Evolutionary conservation across 2,113 vertebrate genomes (phyloP), one percentile per base, ranked within the genome.

Genomic region (Ariopsis seemanni): DNA sequence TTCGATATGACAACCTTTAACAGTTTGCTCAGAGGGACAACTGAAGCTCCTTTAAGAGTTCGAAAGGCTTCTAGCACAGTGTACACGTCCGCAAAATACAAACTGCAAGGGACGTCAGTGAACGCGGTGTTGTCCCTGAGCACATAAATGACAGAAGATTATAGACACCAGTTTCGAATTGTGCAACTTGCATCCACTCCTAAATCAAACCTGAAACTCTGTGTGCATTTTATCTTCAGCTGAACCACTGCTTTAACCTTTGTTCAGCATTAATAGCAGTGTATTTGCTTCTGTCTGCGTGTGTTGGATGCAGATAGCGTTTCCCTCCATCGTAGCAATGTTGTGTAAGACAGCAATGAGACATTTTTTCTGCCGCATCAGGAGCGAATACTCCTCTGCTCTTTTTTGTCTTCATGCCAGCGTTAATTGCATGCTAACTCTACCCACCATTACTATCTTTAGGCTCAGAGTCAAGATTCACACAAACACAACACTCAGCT

Each of bases 391-490:
- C 53, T 34, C 25, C 48, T 67, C 57, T 69, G 80, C 75, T 86
- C 62, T 74, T 84, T 86, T 86, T 87, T 89, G 86, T 89, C 85
- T 87, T 65, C 10, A 15, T 72, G 81, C 75, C 83, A 62, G 17
- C 65, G 55, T 50, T 89, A 87, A 89, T 89, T 87, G 79, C 88
- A 87, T 6, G 52, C 55, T 75, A 85, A 86, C 88, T 87, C 88
- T 71, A 65, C 88, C 88, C 85, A 89, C 88, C 55, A 57, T 63
- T 63, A 60, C 88, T 83, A 75, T 89, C 84, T 85, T 78, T 65
- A 77, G 62, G 74, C 65, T 69, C 72, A 34, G 55, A 84, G 79
- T 75, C 53, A 87, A 15, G 71, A 71, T 69, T 42, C 57, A 82
- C 52, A 79, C 63, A 72, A 48, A 89, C 81, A 84, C 67, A 85